Conservation (phyloP, 1,140 invertebrate species). For the Druon quercuslanigerum region DNA sequence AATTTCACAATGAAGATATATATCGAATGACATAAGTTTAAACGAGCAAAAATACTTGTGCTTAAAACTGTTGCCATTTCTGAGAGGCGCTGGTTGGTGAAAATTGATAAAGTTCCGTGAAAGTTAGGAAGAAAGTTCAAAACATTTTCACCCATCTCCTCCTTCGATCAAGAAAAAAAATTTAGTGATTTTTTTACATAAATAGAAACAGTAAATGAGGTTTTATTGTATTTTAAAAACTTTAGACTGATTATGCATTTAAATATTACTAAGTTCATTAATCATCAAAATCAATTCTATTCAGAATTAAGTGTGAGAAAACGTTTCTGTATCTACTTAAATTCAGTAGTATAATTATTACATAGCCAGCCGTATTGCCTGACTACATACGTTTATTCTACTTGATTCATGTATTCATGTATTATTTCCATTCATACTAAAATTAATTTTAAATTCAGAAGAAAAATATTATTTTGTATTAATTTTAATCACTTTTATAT, state of each 20-base stretch:
- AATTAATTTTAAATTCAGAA: too few species aligned
- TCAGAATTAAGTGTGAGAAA: too few species aligned
- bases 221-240: background rate
- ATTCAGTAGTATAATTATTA: background rate
- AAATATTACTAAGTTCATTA: too few species aligned
- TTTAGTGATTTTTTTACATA: background rate
- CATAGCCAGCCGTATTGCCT: background rate
- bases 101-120: conserved; percentile 19
- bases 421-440: too few species aligned
- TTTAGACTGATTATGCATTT: too few species aligned
- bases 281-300: too few species aligned
- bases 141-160: background rate
- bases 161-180: background rate
- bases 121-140: conserved; percentile 17
- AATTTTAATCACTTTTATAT: background rate
- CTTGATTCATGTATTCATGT: background rate
- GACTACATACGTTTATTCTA: background rate
- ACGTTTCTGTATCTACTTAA: background rate
- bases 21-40: conserved; percentile 4
- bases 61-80: conserved; percentile 11
- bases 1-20: background rate
- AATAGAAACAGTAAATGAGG: background rate
- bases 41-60: conserved; percentile 17
- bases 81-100: background rate
- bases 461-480: background rate